phyloP scores from a whole-genome alignment of 2,113 vertebrate species.

The Orientallactaga bullata region DNA sequence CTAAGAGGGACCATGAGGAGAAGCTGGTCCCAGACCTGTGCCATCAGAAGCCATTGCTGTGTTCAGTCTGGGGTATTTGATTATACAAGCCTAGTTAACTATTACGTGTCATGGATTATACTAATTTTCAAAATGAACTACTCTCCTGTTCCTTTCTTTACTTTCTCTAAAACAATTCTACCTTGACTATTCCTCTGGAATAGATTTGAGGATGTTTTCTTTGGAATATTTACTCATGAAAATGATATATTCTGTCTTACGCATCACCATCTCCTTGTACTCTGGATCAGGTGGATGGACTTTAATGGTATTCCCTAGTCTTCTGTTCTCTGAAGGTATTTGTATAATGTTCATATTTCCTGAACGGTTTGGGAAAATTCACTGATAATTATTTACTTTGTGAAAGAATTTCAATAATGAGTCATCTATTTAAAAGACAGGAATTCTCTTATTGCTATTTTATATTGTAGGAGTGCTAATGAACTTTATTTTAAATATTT shows the following conservation, averaged over 20 bases:
- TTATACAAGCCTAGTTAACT: background rate
- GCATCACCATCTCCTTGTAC: too few relatives aligned
- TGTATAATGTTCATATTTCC: background rate
- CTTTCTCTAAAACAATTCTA: background rate
- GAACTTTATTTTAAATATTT: background rate
- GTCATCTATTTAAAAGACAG: background rate
- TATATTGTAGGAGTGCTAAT: background rate
- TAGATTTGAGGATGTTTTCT: background rate
- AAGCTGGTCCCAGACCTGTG: background rate
- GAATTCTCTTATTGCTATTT: background rate
- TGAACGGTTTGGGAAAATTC: background rate
- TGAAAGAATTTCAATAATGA: background rate
- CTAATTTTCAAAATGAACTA: background rate
- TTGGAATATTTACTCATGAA: background rate
- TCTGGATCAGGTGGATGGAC: background rate
- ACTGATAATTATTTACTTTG: background rate
- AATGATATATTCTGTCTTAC: too few relatives aligned
- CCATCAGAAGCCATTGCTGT: background rate
- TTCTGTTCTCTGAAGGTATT: background rate
- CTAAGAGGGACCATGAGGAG: background rate
- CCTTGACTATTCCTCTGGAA: background rate
- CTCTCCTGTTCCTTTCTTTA: background rate
- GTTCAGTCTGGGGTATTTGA: background rate
- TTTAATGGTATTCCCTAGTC: background rate
- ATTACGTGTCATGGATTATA: background rate